phyloP scores from a whole-genome alignment of 2,113 vertebrate species.

The Stigmatopora argus region DNA sequence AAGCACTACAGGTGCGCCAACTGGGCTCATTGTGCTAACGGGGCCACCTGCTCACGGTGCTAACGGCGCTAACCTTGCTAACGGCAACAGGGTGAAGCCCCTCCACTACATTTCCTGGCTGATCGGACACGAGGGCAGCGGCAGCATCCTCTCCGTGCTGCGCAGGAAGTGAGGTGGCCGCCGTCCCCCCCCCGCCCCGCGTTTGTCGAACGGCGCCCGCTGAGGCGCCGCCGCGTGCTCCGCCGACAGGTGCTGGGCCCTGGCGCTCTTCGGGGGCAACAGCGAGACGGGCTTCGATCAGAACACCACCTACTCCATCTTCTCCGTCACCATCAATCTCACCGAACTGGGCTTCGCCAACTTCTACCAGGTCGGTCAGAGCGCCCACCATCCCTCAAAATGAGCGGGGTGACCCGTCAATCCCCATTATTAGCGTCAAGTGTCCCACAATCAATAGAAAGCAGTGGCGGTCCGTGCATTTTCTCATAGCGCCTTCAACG shows the following conservation, averaged over 20 bases:
- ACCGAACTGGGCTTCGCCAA: slow-evolving; percentile 90
- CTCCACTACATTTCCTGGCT: slow-evolving; percentile 96
- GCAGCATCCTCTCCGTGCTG: slow-evolving; percentile 89
- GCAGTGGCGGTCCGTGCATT: too few relatives aligned
- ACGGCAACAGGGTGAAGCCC: slow-evolving; percentile 83
- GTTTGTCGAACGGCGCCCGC: too few relatives aligned
- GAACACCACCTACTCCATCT: slow-evolving; percentile 92
- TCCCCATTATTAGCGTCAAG: too few relatives aligned
- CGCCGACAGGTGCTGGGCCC: slow-evolving; percentile 82
- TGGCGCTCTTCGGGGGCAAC: slow-evolving; percentile 91
- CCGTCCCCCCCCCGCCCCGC: too few relatives aligned
- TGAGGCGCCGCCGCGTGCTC: too few relatives aligned
- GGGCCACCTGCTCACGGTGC: too few relatives aligned
- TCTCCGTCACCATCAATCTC: slow-evolving; percentile 89
- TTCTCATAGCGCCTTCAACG: too few relatives aligned
- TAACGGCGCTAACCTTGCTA: too few relatives aligned
- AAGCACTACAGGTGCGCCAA: slow-evolving; percentile 83
- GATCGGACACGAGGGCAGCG: slow-evolving; percentile 92
- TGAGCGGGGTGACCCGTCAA: too few relatives aligned
- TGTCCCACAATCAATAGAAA: too few relatives aligned
- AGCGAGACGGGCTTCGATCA: slow-evolving; percentile 93
- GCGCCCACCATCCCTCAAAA: background rate
- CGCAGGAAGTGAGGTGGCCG: slow-evolving; percentile 81
- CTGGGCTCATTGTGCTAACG: too few relatives aligned
- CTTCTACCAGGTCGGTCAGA: slow-evolving; percentile 86